phyloP scores from a whole-genome alignment of 2,113 vertebrate genomes.

The Pseudopipra pipra region DNA sequence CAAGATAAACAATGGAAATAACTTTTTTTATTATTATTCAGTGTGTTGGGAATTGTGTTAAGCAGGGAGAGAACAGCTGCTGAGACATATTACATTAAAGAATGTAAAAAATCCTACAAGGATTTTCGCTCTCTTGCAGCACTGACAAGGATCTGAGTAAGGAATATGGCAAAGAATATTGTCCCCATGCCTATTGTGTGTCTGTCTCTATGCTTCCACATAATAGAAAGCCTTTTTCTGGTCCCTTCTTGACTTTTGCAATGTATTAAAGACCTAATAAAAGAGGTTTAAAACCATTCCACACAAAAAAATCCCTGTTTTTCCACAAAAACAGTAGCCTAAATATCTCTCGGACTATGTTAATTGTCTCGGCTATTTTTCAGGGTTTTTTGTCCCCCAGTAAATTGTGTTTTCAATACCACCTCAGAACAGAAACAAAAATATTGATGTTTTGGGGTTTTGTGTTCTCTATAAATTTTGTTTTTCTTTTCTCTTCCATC shows the following conservation, averaged over 20 bases:
- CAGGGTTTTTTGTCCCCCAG: fast-evolving
- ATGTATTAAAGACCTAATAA: not conserved
- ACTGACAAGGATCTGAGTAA: not conserved
- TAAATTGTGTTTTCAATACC: not conserved
- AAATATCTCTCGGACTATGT: not conserved
- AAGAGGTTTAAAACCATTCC: not conserved
- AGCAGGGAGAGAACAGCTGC: not conserved
- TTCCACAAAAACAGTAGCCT: not conserved
- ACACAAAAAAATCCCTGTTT: fast-evolving
- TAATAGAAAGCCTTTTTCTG: not conserved
- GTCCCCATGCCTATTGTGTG: not conserved
- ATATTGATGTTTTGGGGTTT: not conserved
- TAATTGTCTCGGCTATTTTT: not conserved
- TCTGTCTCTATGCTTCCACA: not conserved
- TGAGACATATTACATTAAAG: not conserved
- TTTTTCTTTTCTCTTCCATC: not conserved
- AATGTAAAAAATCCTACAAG: not conserved
- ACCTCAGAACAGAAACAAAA: not conserved
- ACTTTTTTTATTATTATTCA: not conserved
- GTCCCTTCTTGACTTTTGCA: not conserved
- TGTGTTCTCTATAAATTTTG: not conserved
- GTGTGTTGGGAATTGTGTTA: not conserved
- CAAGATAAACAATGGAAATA: not conserved
- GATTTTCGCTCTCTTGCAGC: not conserved
- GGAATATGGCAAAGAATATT: not conserved